Base-by-base conservation (phyloP, 53 echinoderm and acorn worm species). In the Antedon mediterranea region DNA sequence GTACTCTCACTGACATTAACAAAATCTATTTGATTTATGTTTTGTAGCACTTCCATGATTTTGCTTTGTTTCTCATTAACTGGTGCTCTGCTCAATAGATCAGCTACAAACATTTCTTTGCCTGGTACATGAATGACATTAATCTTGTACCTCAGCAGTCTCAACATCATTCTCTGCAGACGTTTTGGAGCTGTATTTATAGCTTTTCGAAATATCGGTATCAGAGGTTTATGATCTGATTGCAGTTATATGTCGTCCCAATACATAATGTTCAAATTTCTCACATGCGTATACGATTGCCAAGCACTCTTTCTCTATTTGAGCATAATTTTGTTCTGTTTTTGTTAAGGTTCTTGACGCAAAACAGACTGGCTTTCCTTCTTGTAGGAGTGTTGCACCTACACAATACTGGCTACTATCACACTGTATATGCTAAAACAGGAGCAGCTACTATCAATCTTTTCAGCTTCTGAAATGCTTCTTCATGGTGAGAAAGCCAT, bases 201-300 rank as follows among this genome's bases (percentile, higher is more conserved):
- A 34, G 85, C 77, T 43, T 89, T 79, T 71, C 31, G 33, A 33
- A 85, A 88, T 44, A 86, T 89, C 73, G 74, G 74, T 28, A 83
- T 78, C 37, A 89, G 75, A 28, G 84, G 86, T 72, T 86, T 84
- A 75, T 84, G 86, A 30, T 86, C 81, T 29, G 81, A 76, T 28
- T 81, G 71, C 28, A 30, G 29, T 30, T 43, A 78, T 44, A 8
- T 78, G 57, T 44, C 70, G 7, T 0, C 78, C 78, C 27, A 57
- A 43, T 11, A 78, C 28, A 43, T 33, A 82, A 31, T 82, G 83
- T 34, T 77, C 77, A 27, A 57, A 80, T 72, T 76, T 29, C 74
- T 82, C 76, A 76, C 82, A 82, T 3, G 82, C 37, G 32, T 75
- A 82, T 26, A 57, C 57, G 28, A 82, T 75, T 0, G 76, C 82